Base-by-base conservation (phyloP, 2,888 invertebrate species). In the Pterobdella sp. region DNA sequence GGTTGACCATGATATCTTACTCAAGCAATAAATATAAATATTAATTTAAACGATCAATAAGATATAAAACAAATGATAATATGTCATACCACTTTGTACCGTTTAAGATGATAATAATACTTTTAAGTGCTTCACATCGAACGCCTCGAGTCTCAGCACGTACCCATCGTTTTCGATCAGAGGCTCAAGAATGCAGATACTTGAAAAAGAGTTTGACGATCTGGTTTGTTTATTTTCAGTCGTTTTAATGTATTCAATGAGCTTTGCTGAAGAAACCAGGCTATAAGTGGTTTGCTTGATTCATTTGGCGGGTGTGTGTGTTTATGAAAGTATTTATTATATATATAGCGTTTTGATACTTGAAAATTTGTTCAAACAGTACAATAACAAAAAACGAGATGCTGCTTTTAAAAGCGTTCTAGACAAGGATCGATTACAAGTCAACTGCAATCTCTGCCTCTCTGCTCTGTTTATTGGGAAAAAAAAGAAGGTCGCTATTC, bases 381-480 rank as follows among this genome's bases (percentile, higher is more conserved):
- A 42, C 42, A 42, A 14, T 42, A 18, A 42, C 42, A 42, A 7
- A 42, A 7, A 42, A 22, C 7, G 10, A 42, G 49, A 22, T 7
- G 49, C 49, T 7, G 22, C 49, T n/a, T n/a, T n/a, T n/a, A 42
- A 7, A 42, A 22, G 22, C 10, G 10, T 42, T 7, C n/a, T 56
- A 26, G 60, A 56, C 60, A 56, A 56, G n/a, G 60, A 56, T n/a
- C 7, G n/a, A 14, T 26, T 56, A 3, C 60, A 56, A n/a, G 60
- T 56, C n/a, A 26, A 4, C 60, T 56, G 60, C 60, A 56, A n/a
- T 56, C 4, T 56, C 10, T 56, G 60, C n/a, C 60, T 56, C 60
- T 26, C n/a, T 22, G 60, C 60, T 56, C 60, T 56, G n/a, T 56
- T 56, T n/a, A 3, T 26, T 18, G 60, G 26, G 4, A 26, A 56